Conservation (phyloP, 2,888 invertebrate species). For the Oscheius myriophilus region DNA sequence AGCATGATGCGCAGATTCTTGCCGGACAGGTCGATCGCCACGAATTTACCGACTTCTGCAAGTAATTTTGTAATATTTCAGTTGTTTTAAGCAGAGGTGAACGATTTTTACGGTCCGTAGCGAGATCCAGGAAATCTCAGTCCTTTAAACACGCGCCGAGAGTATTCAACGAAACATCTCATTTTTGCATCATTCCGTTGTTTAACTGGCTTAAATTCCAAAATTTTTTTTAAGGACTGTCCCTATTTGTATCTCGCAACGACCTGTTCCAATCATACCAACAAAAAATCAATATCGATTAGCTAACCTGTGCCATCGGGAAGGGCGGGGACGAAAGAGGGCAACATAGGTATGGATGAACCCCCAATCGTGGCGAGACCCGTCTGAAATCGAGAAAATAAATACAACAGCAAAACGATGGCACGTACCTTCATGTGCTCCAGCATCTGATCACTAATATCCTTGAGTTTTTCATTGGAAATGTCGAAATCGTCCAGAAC, state of each 20-base stretch:
- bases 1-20: conserved; percentile 70
- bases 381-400: conserved; percentile 1
- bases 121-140: no score
- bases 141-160: no score
- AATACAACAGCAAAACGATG: background rate
- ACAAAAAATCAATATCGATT: background rate
- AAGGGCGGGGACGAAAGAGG: conserved; percentile 70
- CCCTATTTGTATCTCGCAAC: no score
- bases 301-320: conserved; percentile 68
- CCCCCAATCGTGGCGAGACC: conserved; percentile 42
- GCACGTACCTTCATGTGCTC: conserved; percentile 54
- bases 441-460: conserved; percentile 64
- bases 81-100: no score
- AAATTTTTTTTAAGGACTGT: background rate
- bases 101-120: no score
- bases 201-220: no score
- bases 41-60: conserved; percentile 69
- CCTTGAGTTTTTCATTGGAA: conserved; percentile 56
- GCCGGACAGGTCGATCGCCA: conserved; percentile 70
- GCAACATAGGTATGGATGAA: conserved; percentile 69
- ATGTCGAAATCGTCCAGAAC: conserved; percentile 53
- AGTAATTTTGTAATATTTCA: conserved; percentile 7
- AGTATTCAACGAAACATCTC: no score
- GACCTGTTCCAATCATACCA: no score
- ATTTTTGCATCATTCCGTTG: no score